Base-by-base conservation (phyloP, 2,888 invertebrate genomes). In the Athalia cordata region DNA sequence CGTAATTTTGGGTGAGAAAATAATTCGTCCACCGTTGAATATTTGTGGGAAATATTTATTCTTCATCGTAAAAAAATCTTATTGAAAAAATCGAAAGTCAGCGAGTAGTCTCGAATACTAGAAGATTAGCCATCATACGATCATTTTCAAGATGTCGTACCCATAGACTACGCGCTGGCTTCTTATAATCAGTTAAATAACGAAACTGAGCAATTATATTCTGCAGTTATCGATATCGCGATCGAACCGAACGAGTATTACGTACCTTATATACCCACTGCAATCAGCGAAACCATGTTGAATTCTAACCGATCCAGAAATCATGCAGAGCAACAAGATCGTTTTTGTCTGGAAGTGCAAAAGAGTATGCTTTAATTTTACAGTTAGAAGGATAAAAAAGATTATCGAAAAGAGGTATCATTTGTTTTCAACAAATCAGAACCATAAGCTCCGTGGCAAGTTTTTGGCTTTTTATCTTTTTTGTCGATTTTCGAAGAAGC, bases 141-240 rank as follows among this genome's bases (percentile, higher is more conserved):
- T 66, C 81, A 78, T 79, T 81, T 79, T 82, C 82, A 80, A 80
- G 81, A 57, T 82, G 83, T 85, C 83, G 89, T 89, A 89, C 86
- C 87, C 87, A 85, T 87, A 89, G 88, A 88, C 89, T 84, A 89
- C 88, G 87, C 79, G 85, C 89, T 89, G 86, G 88, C 87, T 89
- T 83, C 83, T 86, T 80, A 83, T 83, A 86, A 87, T 85, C 79
- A 78, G 82, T 79, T 80, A 83, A 86, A 85, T 83, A 80, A 52
- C 76, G 81, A 79, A 83, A 85, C 82, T 85, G 85, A 75, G 64
- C 75, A 52, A 75, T 43, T 29, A 11, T 11, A 65, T 7, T 8
- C 15, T 29, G 13, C 29, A 43, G 52, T 68, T 68, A 84, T 86
- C 77, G 8, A 80, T 13, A 57, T 72, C 57, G 78, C 75, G 61